Evolutionary conservation across 2,888 invertebrate genomes (phyloP), one percentile per base, ranked within the genome.

Genomic region (Acanthosoma haemorrhoidale): DNA sequence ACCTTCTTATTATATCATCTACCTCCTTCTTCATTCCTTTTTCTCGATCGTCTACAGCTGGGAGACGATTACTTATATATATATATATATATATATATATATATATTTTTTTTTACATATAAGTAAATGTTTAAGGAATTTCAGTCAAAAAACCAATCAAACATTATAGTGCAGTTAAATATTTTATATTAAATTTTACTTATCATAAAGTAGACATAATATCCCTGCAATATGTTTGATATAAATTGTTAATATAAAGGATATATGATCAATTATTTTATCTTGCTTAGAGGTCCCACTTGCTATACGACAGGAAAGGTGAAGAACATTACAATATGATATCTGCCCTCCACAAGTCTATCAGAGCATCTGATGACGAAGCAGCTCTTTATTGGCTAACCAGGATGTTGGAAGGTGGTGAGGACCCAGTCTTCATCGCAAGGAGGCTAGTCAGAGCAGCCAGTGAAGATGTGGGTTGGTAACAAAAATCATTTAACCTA

Each of bases 251-350:
- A n/a, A n/a, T n/a, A n/a, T n/a, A n/a, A n/a, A n/a, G n/a, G n/a
- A n/a, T n/a, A n/a, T n/a, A n/a, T n/a, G n/a, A n/a, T n/a, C n/a
- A n/a, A n/a, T n/a, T n/a, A 21, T 67, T 51, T 32, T n/a, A 9
- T 43, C 75, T 63, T 15, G 78, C 80, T 38, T 79, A 89, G 85
- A 86, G 89, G 76, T 87, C 89, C 0, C 91, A 92, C 78, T 83
- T 91, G 78, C 77, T 91, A 38, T 92, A 92, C 79, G 92, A 92
- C 78, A 84, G 85, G 69, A 84, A 86, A 78, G 92, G 92, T 8
- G 92, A 92, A 63, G 90, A 92, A 77, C 92, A 92, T 80, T 92
- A 91, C 79, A 90, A 92, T 78, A 86, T 86, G 39, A 87, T 91
- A 75, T 92, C 92, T 1, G 92, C 92, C 0, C 81, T 92, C 75